Conservation (phyloP, 2,797 vertebrate species). For the Atherinosoma microstoma region DNA sequence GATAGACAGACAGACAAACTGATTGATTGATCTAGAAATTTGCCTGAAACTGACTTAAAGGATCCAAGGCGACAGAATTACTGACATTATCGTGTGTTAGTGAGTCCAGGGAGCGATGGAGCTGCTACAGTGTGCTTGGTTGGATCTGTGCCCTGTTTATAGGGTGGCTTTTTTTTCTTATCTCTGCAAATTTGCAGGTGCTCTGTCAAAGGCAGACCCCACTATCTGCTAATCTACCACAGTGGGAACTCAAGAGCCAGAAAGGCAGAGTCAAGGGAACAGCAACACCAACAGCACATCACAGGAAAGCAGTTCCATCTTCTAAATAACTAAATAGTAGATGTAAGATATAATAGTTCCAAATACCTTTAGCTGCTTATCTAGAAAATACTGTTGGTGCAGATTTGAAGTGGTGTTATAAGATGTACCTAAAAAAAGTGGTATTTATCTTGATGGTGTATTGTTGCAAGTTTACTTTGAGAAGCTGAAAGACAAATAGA, state of each 20-base stretch:
- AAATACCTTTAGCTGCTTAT: constrained; percentile 35
- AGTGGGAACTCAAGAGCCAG: constrained; percentile 24
- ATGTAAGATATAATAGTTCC: constrained; percentile 22
- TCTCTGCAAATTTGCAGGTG: constrained; percentile 52
- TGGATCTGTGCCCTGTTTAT: constrained; percentile 13
- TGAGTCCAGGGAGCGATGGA: constrained; percentile 11
- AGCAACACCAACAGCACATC: constrained; percentile 11
- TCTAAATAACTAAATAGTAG: constrained; percentile 32
- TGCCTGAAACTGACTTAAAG: constrained; percentile 2
- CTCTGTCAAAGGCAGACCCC: constrained; percentile 38
- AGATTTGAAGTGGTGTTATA: constrained; percentile 18
- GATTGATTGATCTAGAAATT: constrained; percentile 7
- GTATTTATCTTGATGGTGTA: too few relatives aligned
- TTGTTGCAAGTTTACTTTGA: too few relatives aligned
- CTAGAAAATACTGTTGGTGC: constrained; percentile 16
- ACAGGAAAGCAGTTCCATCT: constrained; percentile 23
- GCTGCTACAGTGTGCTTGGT: not conserved
- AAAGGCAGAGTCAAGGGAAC: constrained; percentile 24
- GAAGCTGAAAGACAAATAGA: too few relatives aligned
- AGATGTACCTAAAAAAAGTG: constrained; percentile 8
- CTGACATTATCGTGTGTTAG: constrained; percentile 7
- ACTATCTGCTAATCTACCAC: constrained; percentile 52
- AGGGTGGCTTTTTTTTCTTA: constrained; percentile 34
- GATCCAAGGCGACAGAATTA: constrained; percentile 5
- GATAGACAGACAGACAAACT: constrained; percentile 3